phyloP scores from a whole-genome alignment of 2,797 vertebrate genomes.

The Linurgus olivaceus region DNA sequence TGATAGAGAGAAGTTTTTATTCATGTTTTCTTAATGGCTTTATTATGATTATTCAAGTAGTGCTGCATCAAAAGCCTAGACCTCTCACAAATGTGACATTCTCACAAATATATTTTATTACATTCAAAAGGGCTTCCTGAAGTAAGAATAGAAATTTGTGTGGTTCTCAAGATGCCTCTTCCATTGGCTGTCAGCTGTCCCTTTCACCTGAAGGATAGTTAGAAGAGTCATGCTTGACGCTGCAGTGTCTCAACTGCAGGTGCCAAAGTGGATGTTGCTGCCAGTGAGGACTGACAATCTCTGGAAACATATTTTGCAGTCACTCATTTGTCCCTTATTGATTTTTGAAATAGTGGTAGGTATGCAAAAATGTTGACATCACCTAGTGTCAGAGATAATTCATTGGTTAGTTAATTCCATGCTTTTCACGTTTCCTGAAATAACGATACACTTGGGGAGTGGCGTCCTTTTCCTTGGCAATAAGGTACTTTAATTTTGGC shows the following conservation, averaged over 20 bases:
- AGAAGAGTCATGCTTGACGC: neutral
- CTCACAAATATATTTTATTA: neutral
- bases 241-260: neutral
- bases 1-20: neutral
- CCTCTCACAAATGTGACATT: neutral
- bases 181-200: accelerated
- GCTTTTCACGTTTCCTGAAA: neutral
- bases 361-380: neutral
- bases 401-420: neutral
- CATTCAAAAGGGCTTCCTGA: neutral
- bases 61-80: neutral
- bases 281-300: neutral
- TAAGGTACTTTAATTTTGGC: neutral
- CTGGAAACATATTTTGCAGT: neutral
- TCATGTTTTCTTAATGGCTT: neutral
- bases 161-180: neutral
- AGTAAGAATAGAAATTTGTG: neutral
- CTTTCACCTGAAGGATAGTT: neutral
- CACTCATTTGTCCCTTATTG: neutral
- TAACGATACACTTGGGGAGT: neutral
- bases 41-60: neutral
- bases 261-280: neutral
- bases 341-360: neutral
- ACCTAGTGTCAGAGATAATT: neutral
- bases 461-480: neutral